These are phyloP conservation scores for Psittacula echo DNA, from an alignment of 2,797 vertebrate species.

Conservation along the genomic window DNA sequence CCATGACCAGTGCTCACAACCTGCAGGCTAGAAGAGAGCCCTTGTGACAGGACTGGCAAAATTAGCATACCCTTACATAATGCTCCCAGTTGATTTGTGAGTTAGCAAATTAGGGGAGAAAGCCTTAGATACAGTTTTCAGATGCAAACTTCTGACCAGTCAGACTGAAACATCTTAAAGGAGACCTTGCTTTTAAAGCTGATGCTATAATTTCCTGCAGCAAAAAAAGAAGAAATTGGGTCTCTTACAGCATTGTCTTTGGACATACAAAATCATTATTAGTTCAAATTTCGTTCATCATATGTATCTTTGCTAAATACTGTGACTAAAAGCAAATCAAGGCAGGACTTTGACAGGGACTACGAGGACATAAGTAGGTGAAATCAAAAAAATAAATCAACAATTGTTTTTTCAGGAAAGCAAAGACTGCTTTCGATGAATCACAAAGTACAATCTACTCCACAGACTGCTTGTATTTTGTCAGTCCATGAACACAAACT, in stretches of 20 bases:
- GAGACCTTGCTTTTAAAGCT: not conserved
- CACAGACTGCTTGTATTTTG: not conserved
- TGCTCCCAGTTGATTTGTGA: not conserved
- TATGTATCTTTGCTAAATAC: not conserved
- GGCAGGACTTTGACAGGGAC: not conserved
- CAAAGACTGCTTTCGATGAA: not conserved
- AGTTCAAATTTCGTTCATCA: not conserved
- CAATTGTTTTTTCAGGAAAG: not conserved
- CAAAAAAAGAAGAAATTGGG: not conserved
- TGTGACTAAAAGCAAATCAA: not conserved
- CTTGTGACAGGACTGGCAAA: slow-evolving; percentile 1
- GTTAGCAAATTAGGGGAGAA: slow-evolving; percentile 32
- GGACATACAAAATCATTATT: not conserved
- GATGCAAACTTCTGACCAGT: not conserved
- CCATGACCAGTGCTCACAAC: slow-evolving; percentile 32
- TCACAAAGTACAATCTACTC: not conserved
- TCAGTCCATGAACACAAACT: not conserved
- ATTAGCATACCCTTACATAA: slow-evolving; percentile 33
- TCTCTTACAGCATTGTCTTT: not conserved
- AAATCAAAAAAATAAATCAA: not conserved
- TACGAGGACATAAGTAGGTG: not conserved
- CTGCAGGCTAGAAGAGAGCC: not conserved
- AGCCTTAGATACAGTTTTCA: slow-evolving; percentile 7
- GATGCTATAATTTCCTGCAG: not conserved
- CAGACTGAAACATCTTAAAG: not conserved